Conservation (phyloP, 2,113 vertebrate genomes). For the Coturnix japonica region DNA sequence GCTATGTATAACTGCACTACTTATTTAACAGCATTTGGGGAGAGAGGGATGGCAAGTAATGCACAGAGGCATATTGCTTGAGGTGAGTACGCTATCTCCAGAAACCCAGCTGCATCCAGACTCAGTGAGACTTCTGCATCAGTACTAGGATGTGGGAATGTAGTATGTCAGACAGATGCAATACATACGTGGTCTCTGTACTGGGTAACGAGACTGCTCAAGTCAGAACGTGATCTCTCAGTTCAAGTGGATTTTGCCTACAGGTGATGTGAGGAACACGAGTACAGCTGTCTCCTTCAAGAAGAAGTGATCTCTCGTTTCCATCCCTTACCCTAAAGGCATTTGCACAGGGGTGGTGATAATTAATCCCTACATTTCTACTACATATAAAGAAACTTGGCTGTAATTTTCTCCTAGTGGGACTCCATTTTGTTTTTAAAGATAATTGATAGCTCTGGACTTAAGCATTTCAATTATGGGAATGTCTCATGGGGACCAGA, state of each 20-base stretch:
- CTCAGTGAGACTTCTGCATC: background rate
- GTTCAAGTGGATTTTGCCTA: background rate
- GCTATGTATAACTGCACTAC: background rate
- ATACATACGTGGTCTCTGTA: fast-evolving
- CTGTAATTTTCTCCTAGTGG: conserved; percentile 70
- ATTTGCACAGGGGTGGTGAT: conserved; percentile 55
- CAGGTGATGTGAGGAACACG: background rate
- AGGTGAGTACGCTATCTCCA: background rate
- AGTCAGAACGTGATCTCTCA: background rate
- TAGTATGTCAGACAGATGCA: background rate
- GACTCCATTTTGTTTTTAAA: conserved; percentile 75
- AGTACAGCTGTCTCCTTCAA: conserved; percentile 43
- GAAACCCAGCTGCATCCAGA: background rate
- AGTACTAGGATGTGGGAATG: fast-evolving
- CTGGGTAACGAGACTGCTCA: background rate
- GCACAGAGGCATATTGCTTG: background rate
- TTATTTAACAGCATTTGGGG: background rate
- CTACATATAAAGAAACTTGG: conserved; percentile 50
- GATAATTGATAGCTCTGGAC: conserved; percentile 73
- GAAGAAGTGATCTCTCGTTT: conserved; percentile 15
- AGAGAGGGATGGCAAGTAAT: background rate
- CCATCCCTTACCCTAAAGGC: conserved; percentile 54
- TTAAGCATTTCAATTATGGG: conserved; percentile 71
- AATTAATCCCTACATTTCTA: conserved; percentile 65
- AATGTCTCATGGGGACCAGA: conserved; percentile 62